Base-by-base conservation (phyloP, 2,797 vertebrate species). In the Thripadectes ignobilis region DNA sequence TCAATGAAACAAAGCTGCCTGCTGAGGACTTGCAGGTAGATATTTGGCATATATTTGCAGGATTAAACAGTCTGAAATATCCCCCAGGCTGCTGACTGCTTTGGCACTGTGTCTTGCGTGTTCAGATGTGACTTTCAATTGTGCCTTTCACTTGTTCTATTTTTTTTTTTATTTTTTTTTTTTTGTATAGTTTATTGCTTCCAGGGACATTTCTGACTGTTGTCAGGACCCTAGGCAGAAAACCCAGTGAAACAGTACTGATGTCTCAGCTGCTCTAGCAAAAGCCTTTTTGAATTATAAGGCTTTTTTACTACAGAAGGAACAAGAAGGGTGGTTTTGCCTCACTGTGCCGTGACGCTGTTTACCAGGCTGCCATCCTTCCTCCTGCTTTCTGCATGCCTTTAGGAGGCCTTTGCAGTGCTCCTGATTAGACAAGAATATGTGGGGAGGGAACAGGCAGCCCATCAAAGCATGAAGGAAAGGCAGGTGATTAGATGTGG, bases 91-190 rank as follows among this genome's bases (percentile, higher is more conserved):
- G 86, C 90, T 93, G 95, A 91, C 79, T 95, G 29, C 66, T 72
- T 95, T 96, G 86, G 92, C 93, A 96, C 76, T 1, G 27, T 52
- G 39, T 91, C 57, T 89, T 75, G 39, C 46, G 39, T 75, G 29
- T 69, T 94, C 82, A 30, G 85, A 91, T 69, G 76, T 94, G 91
- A 96, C 95, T 97, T 98, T 96, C 85, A 95, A 24, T 84, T 94
- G 74, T 79, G 89, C 49, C 94, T 97, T 97, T 83, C 73, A 55
- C 54, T 81, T 86, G 32, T 38, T 69, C 62, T 91, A 12, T 48
- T 65, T 71, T 49, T n/a, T n/a, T n/a, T n/a, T n/a, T n/a, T n/a
- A n/a, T n/a, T 89, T 45, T 39, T 39, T 39, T 14, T 5, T 24
- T 59, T 27, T 59, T 49, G 67, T 48, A 66, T 34, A 27, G 65